phyloP scores from a whole-genome alignment of 2,888 invertebrate species.

The Orthosia gracilis region DNA sequence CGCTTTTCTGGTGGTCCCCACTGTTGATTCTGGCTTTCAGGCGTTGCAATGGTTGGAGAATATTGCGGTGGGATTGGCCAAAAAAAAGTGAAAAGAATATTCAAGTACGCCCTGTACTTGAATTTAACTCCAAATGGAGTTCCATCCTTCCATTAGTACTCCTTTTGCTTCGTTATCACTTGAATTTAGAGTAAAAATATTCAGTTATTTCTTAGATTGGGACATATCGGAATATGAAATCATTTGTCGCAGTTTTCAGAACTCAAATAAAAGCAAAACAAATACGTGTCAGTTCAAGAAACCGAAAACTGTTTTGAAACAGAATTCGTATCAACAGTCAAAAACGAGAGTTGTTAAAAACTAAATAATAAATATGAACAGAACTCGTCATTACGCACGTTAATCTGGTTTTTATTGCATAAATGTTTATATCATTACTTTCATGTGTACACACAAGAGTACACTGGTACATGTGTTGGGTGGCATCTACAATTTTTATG shows the following conservation, averaged over 20 bases:
- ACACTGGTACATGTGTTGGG: constrained; percentile 3
- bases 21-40: no score
- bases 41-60: no score
- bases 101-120: no score
- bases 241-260: neutral
- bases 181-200: neutral
- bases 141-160: no score
- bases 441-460: neutral
- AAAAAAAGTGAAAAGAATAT: no score
- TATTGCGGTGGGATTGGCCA: no score
- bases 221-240: neutral
- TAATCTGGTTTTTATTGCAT: constrained; percentile 30
- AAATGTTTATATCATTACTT: constrained; percentile 40
- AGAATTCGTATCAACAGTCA: neutral
- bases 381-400: constrained; percentile 12
- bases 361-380: constrained; percentile 15
- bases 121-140: no score
- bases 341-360: constrained; percentile 8
- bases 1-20: no score
- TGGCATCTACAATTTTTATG: constrained; percentile 35
- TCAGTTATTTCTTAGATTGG: neutral
- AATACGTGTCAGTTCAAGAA: constrained; percentile 6
- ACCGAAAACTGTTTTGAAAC: constrained; percentile 1
- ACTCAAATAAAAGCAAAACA: neutral
- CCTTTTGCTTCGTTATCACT: no score